Percentiles rank a stretch among this genome's conserved stretches.
Evolutionary conservation across 1,140 invertebrate species (phyloP).

Genomic region (Sycophaga agraensis): DNA sequence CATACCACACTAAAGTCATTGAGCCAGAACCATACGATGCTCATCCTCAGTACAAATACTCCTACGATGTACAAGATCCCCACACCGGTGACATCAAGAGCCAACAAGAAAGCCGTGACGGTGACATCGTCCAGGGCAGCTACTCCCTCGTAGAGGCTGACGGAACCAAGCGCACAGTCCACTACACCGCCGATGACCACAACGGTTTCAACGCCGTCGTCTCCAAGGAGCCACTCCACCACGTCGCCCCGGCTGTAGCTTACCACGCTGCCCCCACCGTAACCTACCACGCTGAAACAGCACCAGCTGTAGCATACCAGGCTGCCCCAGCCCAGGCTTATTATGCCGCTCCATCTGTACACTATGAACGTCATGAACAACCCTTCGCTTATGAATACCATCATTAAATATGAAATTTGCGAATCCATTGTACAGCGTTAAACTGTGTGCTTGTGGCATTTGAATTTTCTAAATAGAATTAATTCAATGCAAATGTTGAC

Average conservation of each 20-base stretch:
- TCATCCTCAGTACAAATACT: constrained; percentile 60
- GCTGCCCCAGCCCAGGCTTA: background rate
- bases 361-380: too few species aligned
- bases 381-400: background rate
- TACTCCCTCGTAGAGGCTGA: constrained; percentile 62
- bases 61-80: constrained; percentile 60
- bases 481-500: too few species aligned
- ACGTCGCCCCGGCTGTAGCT: background rate
- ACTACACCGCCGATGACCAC: constrained; percentile 59
- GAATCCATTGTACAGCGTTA: too few species aligned
- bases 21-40: constrained; percentile 50
- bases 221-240: constrained; percentile 53
- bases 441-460: too few species aligned
- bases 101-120: constrained; percentile 59
- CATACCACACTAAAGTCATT: constrained; percentile 30
- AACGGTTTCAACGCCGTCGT: constrained; percentile 64
- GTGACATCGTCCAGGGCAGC: constrained; percentile 60
- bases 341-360: background rate
- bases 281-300: constrained; percentile 2
- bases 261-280: constrained; percentile 17
- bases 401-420: too few species aligned
- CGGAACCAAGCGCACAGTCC: constrained; percentile 60
- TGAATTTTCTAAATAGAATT: too few species aligned
- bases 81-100: constrained; percentile 60
- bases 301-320: constrained; percentile 35